Evolutionary conservation across 92 coral and sea anemone genomes (phyloP), one percentile per base, ranked within the genome.

Genomic region (Porites cylindrica): DNA sequence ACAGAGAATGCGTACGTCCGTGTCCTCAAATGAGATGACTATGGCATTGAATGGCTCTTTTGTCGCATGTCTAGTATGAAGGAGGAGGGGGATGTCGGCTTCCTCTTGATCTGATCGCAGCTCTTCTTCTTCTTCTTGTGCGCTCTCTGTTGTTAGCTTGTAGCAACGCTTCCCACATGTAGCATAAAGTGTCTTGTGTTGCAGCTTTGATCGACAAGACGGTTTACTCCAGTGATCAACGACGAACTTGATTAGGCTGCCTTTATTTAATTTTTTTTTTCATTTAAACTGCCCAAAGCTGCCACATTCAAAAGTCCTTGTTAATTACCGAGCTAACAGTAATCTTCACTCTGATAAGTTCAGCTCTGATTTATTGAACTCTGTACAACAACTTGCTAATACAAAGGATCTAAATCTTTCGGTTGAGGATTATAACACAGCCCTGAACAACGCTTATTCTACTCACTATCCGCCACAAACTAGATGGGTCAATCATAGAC

Each of bases 161-260:
- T 76, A 72, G 85, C 90, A 86, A 14, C 18, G 14, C 32, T 77
- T 43, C 58, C 65, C 84, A 38, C 61, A 69, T 51, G 89, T 85
- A 18, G 63, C 56, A 19, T 65, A 85, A 32, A 85, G 82, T 56
- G 61, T 76, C 52, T 75, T 79, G 71, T 62, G 13, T 60, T 19
- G 59, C 18, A 80, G 76, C 53, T 62, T 79, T 13, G 26, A 73
- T 19, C 85, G 85, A 26, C 29, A 26, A 26, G 29, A 26, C 29
- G 29, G 29, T 24, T 26, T 26, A 26, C 2, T 26, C 29, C 88
- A 88, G 87, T 67, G 76, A 29, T 75, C 88, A 66, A 82, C 80
- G 58, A 88, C 29, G 47, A 82, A 88, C 56, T 67, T 82, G 68
- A 88, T 76, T 19, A 82, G 64, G 50, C 82, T 71, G 82, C 21